A percentile compares a stretch with the other conserved stretches of the same genome.
Evolutionary conservation across 2,888 invertebrate genomes (phyloP).

Genomic region (Strigamia crassipes): DNA sequence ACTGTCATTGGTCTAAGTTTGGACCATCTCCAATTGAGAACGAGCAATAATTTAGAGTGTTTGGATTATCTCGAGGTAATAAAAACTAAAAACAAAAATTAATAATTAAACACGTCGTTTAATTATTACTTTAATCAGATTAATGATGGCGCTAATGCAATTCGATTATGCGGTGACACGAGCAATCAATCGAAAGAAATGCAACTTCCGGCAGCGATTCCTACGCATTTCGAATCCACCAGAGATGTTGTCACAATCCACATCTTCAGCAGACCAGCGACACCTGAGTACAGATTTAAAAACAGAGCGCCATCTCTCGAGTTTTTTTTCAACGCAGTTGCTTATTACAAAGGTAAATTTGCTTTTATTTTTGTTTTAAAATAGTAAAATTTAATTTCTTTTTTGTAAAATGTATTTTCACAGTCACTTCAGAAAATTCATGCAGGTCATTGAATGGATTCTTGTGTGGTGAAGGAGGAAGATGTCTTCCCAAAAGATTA

Average conservation of each 20-base stretch:
- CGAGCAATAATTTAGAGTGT: neutral
- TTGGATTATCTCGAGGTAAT: conserved; percentile 21
- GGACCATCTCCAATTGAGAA: conserved; percentile 4
- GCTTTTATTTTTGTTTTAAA: neutral
- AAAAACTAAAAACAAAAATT: neutral
- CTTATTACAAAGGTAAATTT: conserved; percentile 31
- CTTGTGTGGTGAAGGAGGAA: neutral
- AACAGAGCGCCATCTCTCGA: conserved; percentile 8
- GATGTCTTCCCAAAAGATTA: neutral
- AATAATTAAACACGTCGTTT: too few relatives aligned
- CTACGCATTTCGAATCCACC: conserved; percentile 1
- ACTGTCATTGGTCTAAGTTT: neutral
- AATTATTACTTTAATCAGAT: neutral
- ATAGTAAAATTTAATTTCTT: neutral
- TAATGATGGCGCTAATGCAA: neutral
- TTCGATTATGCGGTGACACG: conserved; percentile 18
- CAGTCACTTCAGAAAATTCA: neutral
- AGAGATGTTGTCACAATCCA: neutral
- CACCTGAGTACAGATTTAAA: neutral
- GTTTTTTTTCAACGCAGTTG: conserved; percentile 22
- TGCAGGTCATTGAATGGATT: neutral
- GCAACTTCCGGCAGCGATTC: neutral
- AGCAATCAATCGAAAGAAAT: neutral
- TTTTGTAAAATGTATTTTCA: neutral
- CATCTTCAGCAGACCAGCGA: conserved; percentile 12